Percentiles rank a stretch among this genome's conserved stretches.
phyloP scores from a whole-genome alignment of 2,888 invertebrate species.

The Cheiracanthium punctorium region DNA sequence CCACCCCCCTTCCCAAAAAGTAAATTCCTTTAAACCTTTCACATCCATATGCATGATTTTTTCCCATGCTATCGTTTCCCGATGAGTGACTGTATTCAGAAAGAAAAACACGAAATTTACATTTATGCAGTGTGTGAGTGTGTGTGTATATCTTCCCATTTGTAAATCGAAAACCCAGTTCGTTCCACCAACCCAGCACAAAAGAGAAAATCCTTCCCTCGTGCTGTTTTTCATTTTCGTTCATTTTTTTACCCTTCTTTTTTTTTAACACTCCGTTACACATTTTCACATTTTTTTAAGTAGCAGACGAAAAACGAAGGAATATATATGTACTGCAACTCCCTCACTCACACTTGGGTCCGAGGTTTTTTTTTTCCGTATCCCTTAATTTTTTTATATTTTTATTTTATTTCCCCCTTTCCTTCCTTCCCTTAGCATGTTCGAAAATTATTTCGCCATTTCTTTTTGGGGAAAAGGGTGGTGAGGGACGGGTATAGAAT shows the following conservation, averaged over 20 bases:
- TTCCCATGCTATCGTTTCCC: constrained; percentile 1
- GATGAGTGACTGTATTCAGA: neutral
- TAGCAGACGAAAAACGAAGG: neutral
- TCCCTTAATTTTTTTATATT: too few species aligned
- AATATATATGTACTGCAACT: neutral
- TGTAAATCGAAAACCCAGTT: constrained; percentile 6
- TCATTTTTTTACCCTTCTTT: constrained; percentile 50
- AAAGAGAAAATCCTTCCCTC: neutral
- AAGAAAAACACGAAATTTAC: constrained; percentile 12
- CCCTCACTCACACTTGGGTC: neutral
- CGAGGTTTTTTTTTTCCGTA: neutral
- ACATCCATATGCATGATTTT: constrained; percentile 1
- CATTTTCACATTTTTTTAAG: constrained; percentile 53
- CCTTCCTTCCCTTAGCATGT: neutral
- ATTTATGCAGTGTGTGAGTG: neutral
- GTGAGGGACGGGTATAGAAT: neutral
- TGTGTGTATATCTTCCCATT: neutral
- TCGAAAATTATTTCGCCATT: constrained; percentile 26
- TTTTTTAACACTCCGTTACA: constrained; percentile 63
- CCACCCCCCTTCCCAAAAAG: neutral
- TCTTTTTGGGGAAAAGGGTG: neutral
- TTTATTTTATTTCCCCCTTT: constrained; percentile 15
- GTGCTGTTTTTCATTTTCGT: constrained; percentile 13
- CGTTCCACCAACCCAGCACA: neutral
- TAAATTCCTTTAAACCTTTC: neutral